Evolutionary conservation across 2,888 invertebrate genomes (phyloP).

Genomic region (Ditula angustiorana): DNA sequence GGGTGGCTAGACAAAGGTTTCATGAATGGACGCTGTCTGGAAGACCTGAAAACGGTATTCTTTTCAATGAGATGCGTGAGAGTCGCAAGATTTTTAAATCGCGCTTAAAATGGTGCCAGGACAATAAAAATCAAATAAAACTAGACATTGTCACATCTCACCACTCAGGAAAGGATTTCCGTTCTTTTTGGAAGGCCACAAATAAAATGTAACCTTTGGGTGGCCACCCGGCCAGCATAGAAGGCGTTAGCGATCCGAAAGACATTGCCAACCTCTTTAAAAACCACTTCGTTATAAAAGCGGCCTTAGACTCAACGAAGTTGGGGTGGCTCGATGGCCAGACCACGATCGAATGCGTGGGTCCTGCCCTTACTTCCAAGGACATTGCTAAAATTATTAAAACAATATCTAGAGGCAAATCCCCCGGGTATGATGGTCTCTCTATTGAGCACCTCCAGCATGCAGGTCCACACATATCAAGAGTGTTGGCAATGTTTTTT

Average conservation of each 20-base stretch:
- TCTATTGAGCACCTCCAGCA: background rate
- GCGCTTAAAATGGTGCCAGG: background rate
- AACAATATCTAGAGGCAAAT: background rate
- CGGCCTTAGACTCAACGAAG: background rate
- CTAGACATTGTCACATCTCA: background rate
- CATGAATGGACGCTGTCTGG: background rate
- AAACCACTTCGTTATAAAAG: background rate
- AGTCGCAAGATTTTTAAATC: background rate
- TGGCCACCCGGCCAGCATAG: no score
- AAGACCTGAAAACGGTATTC: background rate
- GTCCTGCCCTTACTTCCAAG: background rate
- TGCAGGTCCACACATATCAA: background rate
- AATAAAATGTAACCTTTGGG: no score
- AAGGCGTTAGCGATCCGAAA: background rate
- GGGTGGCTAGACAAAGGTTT: conserved; percentile 25
- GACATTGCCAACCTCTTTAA: no score
- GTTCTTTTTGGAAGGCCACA: no score
- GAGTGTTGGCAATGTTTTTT: background rate
- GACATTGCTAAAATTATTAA: background rate
- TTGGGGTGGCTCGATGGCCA: background rate
- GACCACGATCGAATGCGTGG: background rate
- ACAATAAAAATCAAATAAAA: background rate
- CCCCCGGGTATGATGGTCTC: background rate
- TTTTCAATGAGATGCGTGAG: background rate
- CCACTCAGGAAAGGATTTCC: background rate